Evolutionary conservation across 2,113 vertebrate genomes (phyloP), one percentile per base, ranked within the genome.

Genomic region (Rhipidura dahli): DNA sequence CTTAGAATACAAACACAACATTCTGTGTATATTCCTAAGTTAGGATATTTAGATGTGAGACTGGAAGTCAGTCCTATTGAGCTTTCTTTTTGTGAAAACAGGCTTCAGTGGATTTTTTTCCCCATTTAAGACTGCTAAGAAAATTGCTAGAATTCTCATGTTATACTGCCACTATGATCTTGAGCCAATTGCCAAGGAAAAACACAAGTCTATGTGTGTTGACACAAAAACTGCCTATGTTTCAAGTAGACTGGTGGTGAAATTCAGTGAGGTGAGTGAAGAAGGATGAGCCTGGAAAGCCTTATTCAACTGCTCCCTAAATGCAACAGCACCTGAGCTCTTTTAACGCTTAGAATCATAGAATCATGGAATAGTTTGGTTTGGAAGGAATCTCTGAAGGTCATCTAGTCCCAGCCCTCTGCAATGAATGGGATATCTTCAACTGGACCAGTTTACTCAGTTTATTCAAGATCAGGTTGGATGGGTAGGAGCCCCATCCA

Each of bases 11-110:
- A 94, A 92, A 94, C 70, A 60, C 40, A 56, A 30, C 28, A n/a
- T 79, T 71, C 44, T 64, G 57, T 71, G 31, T 91, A 45, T 72
- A 61, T 81, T 69, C 61, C 47, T 78, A 73, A 88, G 59, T 45
- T 33, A 51, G 53, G 70, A 83, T 93, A 87, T 85, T 90, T 80
- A 85, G 39, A 72, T 69, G 13, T 24, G 50, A 85, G 35, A 9
- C 79, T 91, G 66, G 73, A 93, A 88, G 27, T 65, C 70, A 42
- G 50, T 83, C 60, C 82, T 77, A 6, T 47, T 72, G 31, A 90
- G 66, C 50, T 72, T 94, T 77, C 65, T 79, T 95, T 89, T 94
- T 86, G 63, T 87, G 64, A 66, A 89, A 89, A 85, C 28, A 59
- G 19, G 10, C 16, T 91, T 70, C 47, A 81, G 3, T 49, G 49